A percentile compares a stretch with the other conserved stretches of the same genome.
phyloP scores from a whole-genome alignment of 2,113 vertebrate genomes.

The Smithornis capensis region DNA sequence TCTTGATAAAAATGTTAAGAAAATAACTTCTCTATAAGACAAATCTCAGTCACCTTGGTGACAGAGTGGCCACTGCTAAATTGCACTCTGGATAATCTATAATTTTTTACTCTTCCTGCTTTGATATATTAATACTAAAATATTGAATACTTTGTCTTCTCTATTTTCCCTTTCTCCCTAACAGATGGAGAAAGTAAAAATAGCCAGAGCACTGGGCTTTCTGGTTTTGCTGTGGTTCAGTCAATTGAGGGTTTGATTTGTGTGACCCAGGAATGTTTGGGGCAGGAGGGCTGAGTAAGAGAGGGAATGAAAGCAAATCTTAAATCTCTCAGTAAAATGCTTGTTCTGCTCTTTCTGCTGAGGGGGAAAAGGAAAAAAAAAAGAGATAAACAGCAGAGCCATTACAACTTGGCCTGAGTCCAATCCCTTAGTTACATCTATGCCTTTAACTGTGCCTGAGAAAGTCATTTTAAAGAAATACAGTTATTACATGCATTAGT shows the following conservation, averaged over 20 bases:
- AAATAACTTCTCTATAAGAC: not conserved
- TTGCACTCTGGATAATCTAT: not conserved
- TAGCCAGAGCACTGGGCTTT: not conserved
- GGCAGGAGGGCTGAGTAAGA: not conserved
- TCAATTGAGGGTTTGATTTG: slow-evolving; percentile 17
- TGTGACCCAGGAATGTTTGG: not conserved
- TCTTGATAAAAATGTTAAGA: not conserved
- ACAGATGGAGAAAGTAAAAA: slow-evolving; percentile 14
- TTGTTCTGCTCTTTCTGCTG: slow-evolving; percentile 51
- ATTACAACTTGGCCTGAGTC: slow-evolving; percentile 6
- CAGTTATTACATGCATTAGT: slow-evolving; percentile 48
- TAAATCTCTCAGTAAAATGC: slow-evolving; percentile 37
- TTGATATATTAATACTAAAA: slow-evolving; percentile 22
- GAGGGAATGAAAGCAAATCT: not conserved
- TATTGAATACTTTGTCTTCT: slow-evolving; percentile 11
- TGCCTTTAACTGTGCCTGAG: slow-evolving; percentile 25
- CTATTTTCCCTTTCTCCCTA: not conserved
- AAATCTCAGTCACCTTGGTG: slow-evolving; percentile 31
- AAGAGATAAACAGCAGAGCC: not conserved
- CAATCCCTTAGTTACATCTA: slow-evolving; percentile 19
- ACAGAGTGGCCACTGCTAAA: not conserved
- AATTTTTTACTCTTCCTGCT: not conserved
- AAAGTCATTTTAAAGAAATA: slow-evolving; percentile 56
- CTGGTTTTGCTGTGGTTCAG: not conserved
- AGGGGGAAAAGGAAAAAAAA: not conserved